Base-by-base conservation (phyloP, 2,888 invertebrate species). In the Meiosimyza decipiens region DNA sequence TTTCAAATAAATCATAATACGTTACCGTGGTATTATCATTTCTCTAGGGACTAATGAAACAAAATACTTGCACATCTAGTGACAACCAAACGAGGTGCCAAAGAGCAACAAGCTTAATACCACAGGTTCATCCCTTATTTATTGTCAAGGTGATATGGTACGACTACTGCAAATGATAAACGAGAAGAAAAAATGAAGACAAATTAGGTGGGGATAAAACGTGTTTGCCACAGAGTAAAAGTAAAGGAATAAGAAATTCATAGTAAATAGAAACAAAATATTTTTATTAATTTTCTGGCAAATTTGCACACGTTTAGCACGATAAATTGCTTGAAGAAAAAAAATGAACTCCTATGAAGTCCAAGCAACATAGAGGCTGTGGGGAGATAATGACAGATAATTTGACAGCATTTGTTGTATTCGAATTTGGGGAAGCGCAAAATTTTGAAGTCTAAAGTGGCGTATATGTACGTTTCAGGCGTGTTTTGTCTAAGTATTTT, bases 21-120 rank as follows among this genome's bases (percentile, higher is more conserved):
- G 18, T 47, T 28, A 57, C 18, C 22, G 28, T 55, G 50, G 49
- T 59, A 60, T 9, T 50, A 40, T 49, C 16, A 22, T 60, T 50
- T 80, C 81, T 81, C 82, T 74, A 77, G 84, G 84, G 84, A 84
- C 79, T 80, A 81, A 82, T 84, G 83, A 84, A 84, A 82, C 82
- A 84, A 82, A 83, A 82, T 80, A 79, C 79, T 77, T 40, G 1
- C 40, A 40, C 40, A 40, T 40, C 40, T 40, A 79, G 82, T 82
- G 81, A 80, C 82, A 82, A 73, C 75, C 76, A 77, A 77, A 77
- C 77, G 79, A 82, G 82, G 82, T 81, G 80, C 76, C 77, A 80
- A 82, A 65, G 74, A 71, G 71, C 72, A 71, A 47, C 77, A 52
- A 70, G 60, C 70, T 59, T 13, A 22, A 16, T 16, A n/a, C 50